Evolutionary conservation across 1,140 invertebrate species (phyloP), one percentile per base, ranked within the genome.

Genomic region (Tetragonula clypearis): DNA sequence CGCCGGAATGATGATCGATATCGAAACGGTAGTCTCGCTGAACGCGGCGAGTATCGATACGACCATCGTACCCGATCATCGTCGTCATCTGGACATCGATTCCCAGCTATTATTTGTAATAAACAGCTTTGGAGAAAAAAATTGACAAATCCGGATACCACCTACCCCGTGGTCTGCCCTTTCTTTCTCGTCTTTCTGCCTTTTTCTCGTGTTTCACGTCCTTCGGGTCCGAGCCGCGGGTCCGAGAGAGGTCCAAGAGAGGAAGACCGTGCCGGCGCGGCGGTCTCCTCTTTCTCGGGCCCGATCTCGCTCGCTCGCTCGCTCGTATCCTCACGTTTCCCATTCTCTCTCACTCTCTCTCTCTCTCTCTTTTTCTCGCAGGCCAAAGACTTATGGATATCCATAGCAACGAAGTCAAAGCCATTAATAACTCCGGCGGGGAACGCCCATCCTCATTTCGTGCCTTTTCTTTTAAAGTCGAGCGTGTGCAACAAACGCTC

Each of bases 391-490:
- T 95, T 94, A 95, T 95, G 94, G 93, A 95, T 95, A 95, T 95
- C 94, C 94, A 94, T 95, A 94, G 94, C 93, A 95, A 95, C 93
- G 89, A 94, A 95, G 93, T 95, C 93, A 94, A 94, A 95, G 94
- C 93, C 94, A 95, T 95, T 95, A 95, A 95, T 95, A 95, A 95
- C 94, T 95, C 92, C 90, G 88, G 87, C 91, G 93, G 94, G 94
- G 92, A 94, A 95, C 93, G 93, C 94, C 94, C 92, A 94, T 93
- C 92, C 91, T 93, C 93, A 94, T 94, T 93, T 95, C 93, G 93
- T 94, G 93, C 93, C 94, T 95, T 95, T 94, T 95, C 94, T 95
- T 94, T 94, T 94, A 95, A 90, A 95, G 93, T 94, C 93, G 91
- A 93, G 92, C 93, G 93, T 90, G 90, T 90, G 88, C 89, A 90